A percentile compares a stretch with the other conserved stretches of the same genome.
Conservation (phyloP, 30 jellyfish, hydroid and myxozoan species). For the Rhopilema esculentum region DNA sequence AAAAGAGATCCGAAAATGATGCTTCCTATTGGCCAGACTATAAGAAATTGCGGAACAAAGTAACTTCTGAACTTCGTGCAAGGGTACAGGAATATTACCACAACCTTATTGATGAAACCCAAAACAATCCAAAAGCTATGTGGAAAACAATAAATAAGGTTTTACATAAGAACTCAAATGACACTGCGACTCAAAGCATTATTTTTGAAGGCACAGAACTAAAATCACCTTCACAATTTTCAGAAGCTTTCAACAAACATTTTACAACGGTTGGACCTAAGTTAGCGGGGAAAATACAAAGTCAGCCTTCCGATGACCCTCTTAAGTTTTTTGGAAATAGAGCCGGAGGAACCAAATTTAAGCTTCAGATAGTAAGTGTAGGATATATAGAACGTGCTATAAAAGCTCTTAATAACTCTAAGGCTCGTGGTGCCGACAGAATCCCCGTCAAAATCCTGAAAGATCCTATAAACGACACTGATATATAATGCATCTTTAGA, state of each 20-base stretch:
- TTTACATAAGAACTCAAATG: no score
- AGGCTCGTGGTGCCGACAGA: conserved; percentile 6
- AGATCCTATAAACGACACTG: no score
- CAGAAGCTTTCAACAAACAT: no score
- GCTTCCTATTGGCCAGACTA: not conserved
- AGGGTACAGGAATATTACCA: conserved; percentile 5
- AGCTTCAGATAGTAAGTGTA: not conserved
- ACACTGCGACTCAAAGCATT: no score
- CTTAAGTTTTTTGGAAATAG: not conserved
- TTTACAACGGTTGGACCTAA: not conserved
- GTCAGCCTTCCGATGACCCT: not conserved
- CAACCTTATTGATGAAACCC: conserved; percentile 1
- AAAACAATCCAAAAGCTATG: not conserved
- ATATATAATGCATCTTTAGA: no score
- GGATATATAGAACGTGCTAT: conserved; percentile 7
- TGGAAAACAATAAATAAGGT: no score
- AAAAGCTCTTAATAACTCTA: conserved; percentile 13
- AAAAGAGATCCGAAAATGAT: no score
- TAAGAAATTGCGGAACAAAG: conserved; percentile 2
- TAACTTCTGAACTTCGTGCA: not conserved
- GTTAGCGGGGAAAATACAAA: not conserved
- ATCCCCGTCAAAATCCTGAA: conserved; percentile 11
- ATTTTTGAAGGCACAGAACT: no score
- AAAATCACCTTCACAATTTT: no score
- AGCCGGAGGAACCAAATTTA: not conserved